Conservation (phyloP, 2,888 invertebrate genomes). For the Apodemia mormo region DNA sequence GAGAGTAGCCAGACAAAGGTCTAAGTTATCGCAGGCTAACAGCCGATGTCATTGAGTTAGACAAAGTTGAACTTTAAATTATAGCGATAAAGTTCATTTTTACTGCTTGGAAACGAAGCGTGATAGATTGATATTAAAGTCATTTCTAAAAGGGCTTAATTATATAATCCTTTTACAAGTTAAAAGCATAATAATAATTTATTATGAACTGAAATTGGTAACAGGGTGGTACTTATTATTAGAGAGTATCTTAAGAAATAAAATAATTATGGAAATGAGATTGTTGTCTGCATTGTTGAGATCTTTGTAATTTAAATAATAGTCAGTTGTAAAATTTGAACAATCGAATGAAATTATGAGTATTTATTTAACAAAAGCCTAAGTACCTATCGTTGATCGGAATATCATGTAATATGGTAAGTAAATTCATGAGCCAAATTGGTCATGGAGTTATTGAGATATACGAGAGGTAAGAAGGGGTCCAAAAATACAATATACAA, state of each 20-base stretch:
- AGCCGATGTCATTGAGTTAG: conserved; percentile 51
- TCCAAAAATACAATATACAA: no score
- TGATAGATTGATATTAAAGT: conserved; percentile 58
- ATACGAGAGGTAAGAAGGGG: no score
- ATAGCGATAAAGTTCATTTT: conserved; percentile 49
- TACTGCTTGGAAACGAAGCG: conserved; percentile 38
- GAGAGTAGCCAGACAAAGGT: conserved; percentile 76
- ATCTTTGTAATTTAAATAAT: no score
- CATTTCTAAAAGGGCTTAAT: conserved; percentile 39
- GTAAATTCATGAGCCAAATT: no score
- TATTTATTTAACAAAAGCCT: no score
- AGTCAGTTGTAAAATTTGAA: no score
- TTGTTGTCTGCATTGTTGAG: neutral
- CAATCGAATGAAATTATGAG: no score
- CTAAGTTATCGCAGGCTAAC: conserved; percentile 76
- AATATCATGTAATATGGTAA: no score
- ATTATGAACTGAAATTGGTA: neutral
- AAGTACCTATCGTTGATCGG: no score
- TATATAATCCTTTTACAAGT: neutral
- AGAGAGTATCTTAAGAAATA: neutral
- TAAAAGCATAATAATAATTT: conserved; percentile 10
- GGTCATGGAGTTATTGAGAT: no score
- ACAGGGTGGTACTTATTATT: neutral
- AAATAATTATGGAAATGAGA: neutral
- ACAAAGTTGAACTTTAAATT: conserved; percentile 55